Percentiles rank a stretch among this genome's conserved stretches.
Evolutionary conservation across 2,888 invertebrate genomes (phyloP).

Genomic region (Acleris cristana): DNA sequence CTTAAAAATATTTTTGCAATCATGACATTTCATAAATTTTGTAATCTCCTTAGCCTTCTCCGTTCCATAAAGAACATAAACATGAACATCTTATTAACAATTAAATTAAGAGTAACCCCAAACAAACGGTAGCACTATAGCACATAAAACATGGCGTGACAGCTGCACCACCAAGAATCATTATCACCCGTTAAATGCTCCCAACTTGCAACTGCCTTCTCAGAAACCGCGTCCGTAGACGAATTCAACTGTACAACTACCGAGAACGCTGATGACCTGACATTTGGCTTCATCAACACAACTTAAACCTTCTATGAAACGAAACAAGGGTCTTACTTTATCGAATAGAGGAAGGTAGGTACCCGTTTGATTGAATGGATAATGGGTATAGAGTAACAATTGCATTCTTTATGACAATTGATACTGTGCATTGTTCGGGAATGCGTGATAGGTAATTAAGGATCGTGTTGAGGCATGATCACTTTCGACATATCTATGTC

Average conservation of each 20-base stretch:
- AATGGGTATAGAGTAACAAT: conserved; percentile 32
- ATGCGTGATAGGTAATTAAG: conserved; percentile 28
- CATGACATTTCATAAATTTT: too few species aligned
- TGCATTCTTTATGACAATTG: conserved; percentile 38
- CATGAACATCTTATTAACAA: too few species aligned
- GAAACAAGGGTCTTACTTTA: conserved; percentile 1
- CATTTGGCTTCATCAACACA: not conserved
- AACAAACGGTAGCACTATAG: conserved; percentile 14
- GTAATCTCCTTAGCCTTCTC: too few species aligned
- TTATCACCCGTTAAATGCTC: conserved; percentile 21
- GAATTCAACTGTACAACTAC: conserved; percentile 23
- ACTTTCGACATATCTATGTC: conserved; percentile 11
- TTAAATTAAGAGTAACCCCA: too few species aligned
- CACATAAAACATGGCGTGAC: conserved; percentile 13
- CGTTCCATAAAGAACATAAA: too few species aligned
- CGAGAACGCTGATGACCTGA: conserved; percentile 23
- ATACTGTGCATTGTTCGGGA: conserved; percentile 33
- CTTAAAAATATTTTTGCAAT: too few species aligned
- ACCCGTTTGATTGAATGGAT: conserved; percentile 19
- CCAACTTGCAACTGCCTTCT: conserved; percentile 25
- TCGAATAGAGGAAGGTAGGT: not conserved
- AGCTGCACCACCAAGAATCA: conserved; percentile 4
- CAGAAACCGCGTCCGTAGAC: conserved; percentile 30
- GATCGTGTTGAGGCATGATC: conserved; percentile 13
- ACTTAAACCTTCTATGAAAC: conserved; percentile 3